Conservation (phyloP, 2,113 vertebrate genomes). For the Petrocephalus zakoni region DNA sequence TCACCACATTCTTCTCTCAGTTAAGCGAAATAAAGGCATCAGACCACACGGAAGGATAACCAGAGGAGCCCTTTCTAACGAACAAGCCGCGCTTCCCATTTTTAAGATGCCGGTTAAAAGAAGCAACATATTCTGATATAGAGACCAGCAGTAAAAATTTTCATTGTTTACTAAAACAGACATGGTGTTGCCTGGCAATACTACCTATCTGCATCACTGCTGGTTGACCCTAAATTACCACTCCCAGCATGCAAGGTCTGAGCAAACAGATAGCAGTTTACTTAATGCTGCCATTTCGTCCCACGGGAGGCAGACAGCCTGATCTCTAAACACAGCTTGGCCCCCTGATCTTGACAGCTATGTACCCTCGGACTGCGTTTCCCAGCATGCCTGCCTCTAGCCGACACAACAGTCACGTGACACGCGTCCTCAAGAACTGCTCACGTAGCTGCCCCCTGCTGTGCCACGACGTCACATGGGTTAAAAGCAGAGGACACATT, state of each 20-base stretch:
- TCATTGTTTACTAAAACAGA: neutral
- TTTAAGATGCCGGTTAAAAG: neutral
- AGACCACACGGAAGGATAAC: neutral
- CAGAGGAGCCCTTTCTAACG: neutral
- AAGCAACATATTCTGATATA: neutral
- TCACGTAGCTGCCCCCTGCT: no score
- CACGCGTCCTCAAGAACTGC: no score
- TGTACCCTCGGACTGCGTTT: neutral
- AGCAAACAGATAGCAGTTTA: neutral
- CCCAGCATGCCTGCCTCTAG: neutral
- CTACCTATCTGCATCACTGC: neutral
- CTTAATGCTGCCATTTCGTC: neutral
- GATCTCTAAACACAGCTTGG: neutral
- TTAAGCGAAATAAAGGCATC: neutral
- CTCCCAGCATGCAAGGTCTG: neutral
- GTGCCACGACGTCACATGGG: no score
- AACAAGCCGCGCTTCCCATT: neutral
- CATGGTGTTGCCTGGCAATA: neutral
- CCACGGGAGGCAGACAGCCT: neutral
- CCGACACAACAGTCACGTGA: neutral
- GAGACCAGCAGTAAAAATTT: neutral
- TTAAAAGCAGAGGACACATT: no score
- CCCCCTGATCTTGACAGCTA: neutral
- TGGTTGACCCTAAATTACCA: neutral
- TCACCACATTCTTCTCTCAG: neutral